Conservation (phyloP, 1,140 invertebrate genomes). For the Orussus abietinus region DNA sequence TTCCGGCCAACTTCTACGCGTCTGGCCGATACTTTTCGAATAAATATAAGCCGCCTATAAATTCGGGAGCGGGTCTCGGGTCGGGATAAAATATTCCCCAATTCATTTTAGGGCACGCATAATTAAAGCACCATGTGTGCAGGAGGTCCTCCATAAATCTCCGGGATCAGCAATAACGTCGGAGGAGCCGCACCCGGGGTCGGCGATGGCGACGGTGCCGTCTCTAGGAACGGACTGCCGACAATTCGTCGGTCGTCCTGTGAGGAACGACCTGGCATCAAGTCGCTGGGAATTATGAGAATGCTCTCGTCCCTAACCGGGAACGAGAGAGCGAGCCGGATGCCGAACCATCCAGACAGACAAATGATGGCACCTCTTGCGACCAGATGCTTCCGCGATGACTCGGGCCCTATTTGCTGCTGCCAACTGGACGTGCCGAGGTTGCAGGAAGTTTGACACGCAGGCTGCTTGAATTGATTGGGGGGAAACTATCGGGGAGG, state of each 20-base stretch:
- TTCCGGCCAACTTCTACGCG: no score
- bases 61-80: constrained; percentile 6
- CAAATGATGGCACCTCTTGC: no score
- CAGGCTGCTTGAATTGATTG: no score
- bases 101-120: constrained; percentile 46
- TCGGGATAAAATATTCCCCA: constrained; percentile 47
- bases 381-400: no score
- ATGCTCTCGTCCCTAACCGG: constrained; percentile 29
- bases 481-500: no score
- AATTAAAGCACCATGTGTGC: constrained; percentile 53
- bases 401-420: no score
- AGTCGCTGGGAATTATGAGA: constrained; percentile 46
- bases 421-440: no score
- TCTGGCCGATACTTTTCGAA: constrained; percentile 11
- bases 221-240: constrained; percentile 28
- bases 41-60: constrained; percentile 11
- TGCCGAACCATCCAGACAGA: no score
- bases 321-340: no score
- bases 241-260: constrained; percentile 37
- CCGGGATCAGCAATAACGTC: constrained; percentile 51
- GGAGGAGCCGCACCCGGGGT: constrained; percentile 29
- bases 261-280: constrained; percentile 44
- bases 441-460: no score
- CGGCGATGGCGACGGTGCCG: constrained; percentile 28
- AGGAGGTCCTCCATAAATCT: constrained; percentile 48